Evolutionary conservation across 2,797 vertebrate species (phyloP).

Genomic region (Bradypodion ventrale): DNA sequence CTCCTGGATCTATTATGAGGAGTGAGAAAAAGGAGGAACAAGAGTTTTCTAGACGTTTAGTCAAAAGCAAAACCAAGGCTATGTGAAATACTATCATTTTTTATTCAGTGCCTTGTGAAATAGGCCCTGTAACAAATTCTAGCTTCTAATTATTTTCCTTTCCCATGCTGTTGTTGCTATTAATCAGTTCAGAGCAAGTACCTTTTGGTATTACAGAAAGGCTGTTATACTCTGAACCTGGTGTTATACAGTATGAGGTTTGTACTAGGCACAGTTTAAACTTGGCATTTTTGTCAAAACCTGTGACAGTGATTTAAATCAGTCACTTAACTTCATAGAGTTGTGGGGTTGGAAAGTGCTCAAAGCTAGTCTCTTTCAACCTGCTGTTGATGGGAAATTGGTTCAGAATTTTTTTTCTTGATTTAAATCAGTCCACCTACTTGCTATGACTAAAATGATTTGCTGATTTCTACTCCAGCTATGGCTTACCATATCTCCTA

Average conservation of each 20-base stretch:
- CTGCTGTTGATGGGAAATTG: background rate
- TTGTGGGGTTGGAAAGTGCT: background rate
- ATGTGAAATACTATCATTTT: background rate
- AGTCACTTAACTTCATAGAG: background rate
- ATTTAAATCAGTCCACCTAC: background rate
- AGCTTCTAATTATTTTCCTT: background rate
- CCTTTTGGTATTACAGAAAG: background rate
- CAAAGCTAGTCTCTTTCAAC: background rate
- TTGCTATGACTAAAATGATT: background rate
- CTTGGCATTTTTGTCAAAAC: background rate
- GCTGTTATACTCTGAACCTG: background rate
- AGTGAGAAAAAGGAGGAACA: background rate
- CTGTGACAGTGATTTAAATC: background rate
- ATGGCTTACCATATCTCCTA: background rate
- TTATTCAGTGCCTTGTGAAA: background rate
- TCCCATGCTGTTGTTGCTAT: background rate
- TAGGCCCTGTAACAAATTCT: background rate
- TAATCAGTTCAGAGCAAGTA: background rate
- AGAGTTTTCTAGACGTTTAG: background rate
- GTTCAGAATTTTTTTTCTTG: background rate
- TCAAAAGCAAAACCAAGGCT: background rate
- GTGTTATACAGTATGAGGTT: background rate
- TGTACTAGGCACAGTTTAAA: background rate
- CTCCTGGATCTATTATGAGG: background rate
- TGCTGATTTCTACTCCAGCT: background rate